Percentiles rank a stretch among this genome's conserved stretches.
phyloP scores from a whole-genome alignment of 2,888 invertebrate species.

The Coecobrya sp. region DNA sequence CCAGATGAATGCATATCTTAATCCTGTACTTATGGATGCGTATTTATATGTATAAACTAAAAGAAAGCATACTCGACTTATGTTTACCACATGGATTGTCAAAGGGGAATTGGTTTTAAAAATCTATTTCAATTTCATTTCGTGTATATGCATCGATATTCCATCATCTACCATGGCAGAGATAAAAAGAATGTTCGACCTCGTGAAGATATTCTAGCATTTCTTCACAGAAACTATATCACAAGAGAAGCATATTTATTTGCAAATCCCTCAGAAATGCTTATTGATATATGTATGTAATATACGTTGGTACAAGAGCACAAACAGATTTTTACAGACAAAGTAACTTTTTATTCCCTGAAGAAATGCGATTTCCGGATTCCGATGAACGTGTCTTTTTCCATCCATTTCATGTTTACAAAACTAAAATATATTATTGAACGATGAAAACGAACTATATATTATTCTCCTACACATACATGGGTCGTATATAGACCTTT shows the following conservation, averaged over 20 bases:
- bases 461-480: background rate
- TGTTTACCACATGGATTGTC: background rate
- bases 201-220: background rate
- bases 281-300: background rate
- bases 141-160: background rate
- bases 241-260: slow-evolving; percentile 1
- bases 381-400: slow-evolving; percentile 68
- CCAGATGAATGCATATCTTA: too few species aligned
- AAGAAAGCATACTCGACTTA: too few species aligned
- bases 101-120: background rate
- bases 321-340: background rate
- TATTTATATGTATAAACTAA: too few species aligned
- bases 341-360: slow-evolving; percentile 71
- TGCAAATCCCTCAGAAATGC: background rate
- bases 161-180: background rate
- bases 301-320: background rate
- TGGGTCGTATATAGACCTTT: background rate
- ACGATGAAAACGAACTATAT: background rate
- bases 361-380: slow-evolving; percentile 79
- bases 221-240: background rate
- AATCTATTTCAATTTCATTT: background rate
- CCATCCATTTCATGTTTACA: slow-evolving; percentile 38
- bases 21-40: too few species aligned
- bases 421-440: slow-evolving; percentile 38
- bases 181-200: background rate